phyloP scores from a whole-genome alignment of 2,888 invertebrate species.

The Agapostemon virescens region DNA sequence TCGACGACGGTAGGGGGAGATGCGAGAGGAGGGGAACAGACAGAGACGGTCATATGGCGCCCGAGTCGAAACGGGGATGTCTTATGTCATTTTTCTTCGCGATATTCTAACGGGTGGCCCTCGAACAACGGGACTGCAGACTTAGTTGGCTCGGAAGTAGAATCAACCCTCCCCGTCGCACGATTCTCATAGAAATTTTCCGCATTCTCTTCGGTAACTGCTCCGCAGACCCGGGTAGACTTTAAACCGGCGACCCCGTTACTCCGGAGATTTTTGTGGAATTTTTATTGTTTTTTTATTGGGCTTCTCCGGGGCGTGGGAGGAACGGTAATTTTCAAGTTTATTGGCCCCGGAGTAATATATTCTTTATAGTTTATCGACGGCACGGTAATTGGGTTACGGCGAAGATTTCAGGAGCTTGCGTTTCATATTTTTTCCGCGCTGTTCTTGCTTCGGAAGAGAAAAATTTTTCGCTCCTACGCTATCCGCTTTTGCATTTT shows the following conservation, averaged over 20 bases:
- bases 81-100: conserved; percentile 75
- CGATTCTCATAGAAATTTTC: background rate
- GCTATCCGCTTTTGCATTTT: background rate
- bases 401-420: conserved; percentile 13
- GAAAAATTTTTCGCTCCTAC: background rate
- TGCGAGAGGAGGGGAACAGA: conserved; percentile 63
- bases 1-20: conserved; percentile 51
- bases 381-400: conserved; percentile 26
- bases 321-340: conserved; percentile 29
- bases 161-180: background rate
- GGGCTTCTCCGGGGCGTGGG: too few relatives aligned
- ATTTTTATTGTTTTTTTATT: conserved; percentile 39
- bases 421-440: background rate
- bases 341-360: conserved; percentile 24
- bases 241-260: conserved; percentile 28
- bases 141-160: rapidly evolving
- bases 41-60: conserved; percentile 77
- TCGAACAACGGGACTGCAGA: background rate
- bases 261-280: conserved; percentile 21
- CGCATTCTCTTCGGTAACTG: background rate
- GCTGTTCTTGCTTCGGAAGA: background rate
- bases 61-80: conserved; percentile 74
- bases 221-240: background rate
- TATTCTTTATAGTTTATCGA: conserved; percentile 33
- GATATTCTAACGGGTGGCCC: conserved; percentile 68